These are phyloP conservation scores for Cetoscarus ocellatus DNA, from an alignment of 2,797 vertebrate genomes.

Conservation along the genomic window DNA sequence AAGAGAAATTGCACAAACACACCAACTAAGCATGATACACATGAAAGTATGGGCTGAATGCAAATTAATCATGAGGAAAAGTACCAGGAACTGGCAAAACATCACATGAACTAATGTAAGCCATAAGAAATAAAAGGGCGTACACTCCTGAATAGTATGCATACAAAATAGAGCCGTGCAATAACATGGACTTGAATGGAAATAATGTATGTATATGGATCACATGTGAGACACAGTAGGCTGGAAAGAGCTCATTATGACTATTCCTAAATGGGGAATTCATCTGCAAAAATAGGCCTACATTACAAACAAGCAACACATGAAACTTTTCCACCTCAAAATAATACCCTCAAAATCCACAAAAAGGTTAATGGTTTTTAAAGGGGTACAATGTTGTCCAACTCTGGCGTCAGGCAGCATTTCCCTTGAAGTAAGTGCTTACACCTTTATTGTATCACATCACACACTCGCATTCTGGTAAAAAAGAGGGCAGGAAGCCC, in stretches of 20 bases:
- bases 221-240: slow-evolving; percentile 27
- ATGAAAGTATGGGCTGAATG: slow-evolving; percentile 21
- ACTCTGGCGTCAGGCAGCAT: no score
- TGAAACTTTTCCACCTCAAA: background rate
- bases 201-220: slow-evolving; percentile 45
- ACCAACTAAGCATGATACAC: slow-evolving; percentile 35
- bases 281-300: slow-evolving; percentile 30
- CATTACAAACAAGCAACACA: slow-evolving; percentile 19
- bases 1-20: slow-evolving; percentile 31
- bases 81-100: slow-evolving; percentile 33
- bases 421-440: no score
- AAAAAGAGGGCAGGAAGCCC: no score
- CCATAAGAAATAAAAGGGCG: slow-evolving; percentile 21
- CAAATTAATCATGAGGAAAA: slow-evolving; percentile 41
- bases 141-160: slow-evolving; percentile 13
- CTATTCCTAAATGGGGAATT: slow-evolving; percentile 24
- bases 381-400: no score
- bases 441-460: no score
- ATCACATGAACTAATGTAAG: slow-evolving; percentile 19
- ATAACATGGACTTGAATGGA: slow-evolving; percentile 26
- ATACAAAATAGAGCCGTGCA: background rate
- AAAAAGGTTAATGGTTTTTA: no score
- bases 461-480: no score
- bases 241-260: slow-evolving; percentile 20
- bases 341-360: no score